Conservation (phyloP, 2,113 vertebrate genomes). For the Indicator maculatus region DNA sequence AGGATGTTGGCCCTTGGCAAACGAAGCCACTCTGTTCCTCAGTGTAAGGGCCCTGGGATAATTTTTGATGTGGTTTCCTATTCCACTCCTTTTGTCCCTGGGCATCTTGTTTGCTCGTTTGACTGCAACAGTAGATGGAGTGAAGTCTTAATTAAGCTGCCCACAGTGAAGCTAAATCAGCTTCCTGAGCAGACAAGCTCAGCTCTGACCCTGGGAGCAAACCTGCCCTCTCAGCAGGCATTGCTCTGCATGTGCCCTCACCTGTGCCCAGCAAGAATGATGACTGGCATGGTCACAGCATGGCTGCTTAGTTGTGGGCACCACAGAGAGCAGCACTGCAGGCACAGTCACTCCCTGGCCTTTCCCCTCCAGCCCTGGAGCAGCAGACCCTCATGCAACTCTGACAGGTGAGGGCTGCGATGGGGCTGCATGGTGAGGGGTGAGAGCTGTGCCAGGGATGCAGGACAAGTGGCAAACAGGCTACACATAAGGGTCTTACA, state of each 20-base stretch:
- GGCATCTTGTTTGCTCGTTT: background rate
- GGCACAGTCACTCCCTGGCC: background rate
- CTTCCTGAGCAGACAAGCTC: background rate
- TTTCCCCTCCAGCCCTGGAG: too few relatives aligned
- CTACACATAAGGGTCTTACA: background rate
- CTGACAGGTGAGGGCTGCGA: background rate
- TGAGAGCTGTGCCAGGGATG: background rate
- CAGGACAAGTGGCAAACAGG: background rate
- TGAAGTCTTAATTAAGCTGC: background rate
- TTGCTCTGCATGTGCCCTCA: accelerated
- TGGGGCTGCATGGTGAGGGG: background rate
- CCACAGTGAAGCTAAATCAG: background rate
- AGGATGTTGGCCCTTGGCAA: background rate
- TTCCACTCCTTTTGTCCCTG: background rate
- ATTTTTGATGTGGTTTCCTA: background rate
- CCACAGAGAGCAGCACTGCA: background rate
- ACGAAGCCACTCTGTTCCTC: background rate
- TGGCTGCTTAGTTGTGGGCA: accelerated
- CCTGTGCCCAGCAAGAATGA: accelerated
- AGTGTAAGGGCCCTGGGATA: background rate
- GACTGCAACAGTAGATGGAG: background rate
- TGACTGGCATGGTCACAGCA: background rate
- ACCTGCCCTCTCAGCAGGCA: background rate
- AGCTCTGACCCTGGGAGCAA: accelerated
- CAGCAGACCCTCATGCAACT: background rate